These are phyloP conservation scores for Thyatira batis DNA, from an alignment of 2,888 invertebrate genomes.

Conservation along the genomic window DNA sequence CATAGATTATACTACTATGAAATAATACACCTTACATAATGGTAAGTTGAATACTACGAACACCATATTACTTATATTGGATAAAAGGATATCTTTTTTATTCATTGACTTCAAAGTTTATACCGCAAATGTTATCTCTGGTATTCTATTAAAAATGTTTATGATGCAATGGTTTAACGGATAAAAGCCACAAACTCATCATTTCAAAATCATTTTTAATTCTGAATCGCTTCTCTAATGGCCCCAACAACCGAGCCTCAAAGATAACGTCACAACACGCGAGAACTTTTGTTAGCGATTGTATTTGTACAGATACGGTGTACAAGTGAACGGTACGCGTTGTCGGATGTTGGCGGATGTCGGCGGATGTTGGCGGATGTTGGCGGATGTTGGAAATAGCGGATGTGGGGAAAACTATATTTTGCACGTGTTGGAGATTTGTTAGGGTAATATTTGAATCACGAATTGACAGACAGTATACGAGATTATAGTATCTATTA, in stretches of 20 bases:
- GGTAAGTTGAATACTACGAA: too few relatives aligned
- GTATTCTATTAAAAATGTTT: too few relatives aligned
- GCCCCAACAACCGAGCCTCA: constrained; percentile 14
- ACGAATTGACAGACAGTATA: too few relatives aligned
- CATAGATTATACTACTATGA: too few relatives aligned
- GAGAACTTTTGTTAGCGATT: constrained; percentile 36
- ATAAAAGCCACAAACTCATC: too few relatives aligned
- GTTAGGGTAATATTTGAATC: not conserved
- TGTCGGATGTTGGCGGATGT: not conserved
- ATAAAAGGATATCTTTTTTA: too few relatives aligned
- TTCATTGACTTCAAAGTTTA: too few relatives aligned
- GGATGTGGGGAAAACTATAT: not conserved
- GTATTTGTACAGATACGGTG: constrained; percentile 9
- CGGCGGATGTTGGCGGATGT: not conserved
- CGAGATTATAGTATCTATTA: too few relatives aligned
- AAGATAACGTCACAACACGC: constrained; percentile 36
- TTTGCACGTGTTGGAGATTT: constrained; percentile 10
- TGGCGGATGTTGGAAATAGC: not conserved
- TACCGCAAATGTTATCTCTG: too few relatives aligned
- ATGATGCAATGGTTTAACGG: too few relatives aligned
- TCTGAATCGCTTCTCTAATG: not conserved
- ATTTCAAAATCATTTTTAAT: not conserved
- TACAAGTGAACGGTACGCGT: not conserved
- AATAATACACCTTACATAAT: too few relatives aligned
- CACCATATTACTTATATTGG: too few relatives aligned